These are phyloP conservation scores for Caenorhabditis doughertyi DNA, from an alignment of 2,888 invertebrate species.

Conservation along the genomic window DNA sequence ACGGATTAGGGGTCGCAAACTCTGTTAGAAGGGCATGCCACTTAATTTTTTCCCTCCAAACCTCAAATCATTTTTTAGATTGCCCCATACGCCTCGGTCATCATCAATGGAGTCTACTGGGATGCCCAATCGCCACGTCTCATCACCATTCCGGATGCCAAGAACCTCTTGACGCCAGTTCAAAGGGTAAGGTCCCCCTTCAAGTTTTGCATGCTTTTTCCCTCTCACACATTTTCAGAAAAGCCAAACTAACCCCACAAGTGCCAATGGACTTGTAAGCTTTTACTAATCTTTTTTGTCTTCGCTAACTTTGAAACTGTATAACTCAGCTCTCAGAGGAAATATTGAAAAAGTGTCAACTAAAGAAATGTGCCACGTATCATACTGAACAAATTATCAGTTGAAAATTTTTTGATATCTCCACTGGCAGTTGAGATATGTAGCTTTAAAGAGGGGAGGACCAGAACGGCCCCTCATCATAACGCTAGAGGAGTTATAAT, in stretches of 20 bases:
- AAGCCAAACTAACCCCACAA: conserved; percentile 20
- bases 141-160: conserved; percentile 97
- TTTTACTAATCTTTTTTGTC: conserved; percentile 12
- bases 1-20: too few species aligned
- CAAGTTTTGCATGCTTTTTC: neutral
- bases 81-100: conserved; percentile 96
- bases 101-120: conserved; percentile 99
- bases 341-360: too few species aligned
- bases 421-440: too few species aligned
- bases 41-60: neutral
- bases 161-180: conserved; percentile 88
- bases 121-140: conserved; percentile 96
- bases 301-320: neutral
- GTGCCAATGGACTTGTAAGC: neutral
- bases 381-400: too few species aligned
- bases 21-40: too few species aligned
- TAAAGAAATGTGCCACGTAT: too few species aligned
- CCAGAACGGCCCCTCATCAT: too few species aligned
- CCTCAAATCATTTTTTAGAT: conserved; percentile 88
- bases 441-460: too few species aligned
- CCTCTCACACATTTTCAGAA: conserved; percentile 7
- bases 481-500: too few species aligned
- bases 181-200: conserved; percentile 87
- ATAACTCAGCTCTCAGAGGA: too few species aligned
- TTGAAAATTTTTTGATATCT: too few species aligned